Evolutionary conservation across 2,888 invertebrate species (phyloP).

Genomic region (Arge pagana): DNA sequence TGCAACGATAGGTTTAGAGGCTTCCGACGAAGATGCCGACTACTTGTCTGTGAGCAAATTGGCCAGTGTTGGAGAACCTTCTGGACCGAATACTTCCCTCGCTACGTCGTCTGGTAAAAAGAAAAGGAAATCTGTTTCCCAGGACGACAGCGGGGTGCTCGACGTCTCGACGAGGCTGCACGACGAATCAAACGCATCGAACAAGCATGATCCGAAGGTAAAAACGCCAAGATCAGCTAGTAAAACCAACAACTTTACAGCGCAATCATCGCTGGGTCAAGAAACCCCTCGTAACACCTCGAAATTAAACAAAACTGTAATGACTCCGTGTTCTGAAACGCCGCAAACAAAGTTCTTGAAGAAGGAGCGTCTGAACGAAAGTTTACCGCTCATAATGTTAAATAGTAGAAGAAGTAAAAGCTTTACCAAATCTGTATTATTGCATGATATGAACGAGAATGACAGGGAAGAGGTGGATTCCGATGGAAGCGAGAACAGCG

Average conservation of each 20-base stretch:
- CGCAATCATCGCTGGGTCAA: neutral
- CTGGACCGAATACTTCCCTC: no score
- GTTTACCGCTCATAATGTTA: slow-evolving; percentile 36
- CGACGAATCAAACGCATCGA: neutral
- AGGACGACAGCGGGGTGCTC: no score
- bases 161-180: no score
- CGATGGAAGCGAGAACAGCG: neutral
- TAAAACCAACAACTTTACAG: slow-evolving; percentile 3
- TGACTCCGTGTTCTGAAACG: slow-evolving; percentile 30
- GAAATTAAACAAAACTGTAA: slow-evolving; percentile 25
- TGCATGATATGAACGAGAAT: neutral
- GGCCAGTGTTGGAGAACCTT: no score
- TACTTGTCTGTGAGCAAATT: no score
- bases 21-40: no score
- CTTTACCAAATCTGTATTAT: neutral
- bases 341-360: slow-evolving; percentile 41
- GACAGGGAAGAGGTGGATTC: neutral
- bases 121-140: no score
- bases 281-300: neutral
- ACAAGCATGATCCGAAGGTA: neutral
- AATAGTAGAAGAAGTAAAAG: slow-evolving; percentile 10
- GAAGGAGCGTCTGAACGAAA: slow-evolving; percentile 46
- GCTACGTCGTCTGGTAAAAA: no score
- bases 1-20: no score
- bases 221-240: neutral